These are phyloP conservation scores for Clarias laeviceps DNA, from an alignment of 2,797 vertebrate genomes.

Conservation along the genomic window DNA sequence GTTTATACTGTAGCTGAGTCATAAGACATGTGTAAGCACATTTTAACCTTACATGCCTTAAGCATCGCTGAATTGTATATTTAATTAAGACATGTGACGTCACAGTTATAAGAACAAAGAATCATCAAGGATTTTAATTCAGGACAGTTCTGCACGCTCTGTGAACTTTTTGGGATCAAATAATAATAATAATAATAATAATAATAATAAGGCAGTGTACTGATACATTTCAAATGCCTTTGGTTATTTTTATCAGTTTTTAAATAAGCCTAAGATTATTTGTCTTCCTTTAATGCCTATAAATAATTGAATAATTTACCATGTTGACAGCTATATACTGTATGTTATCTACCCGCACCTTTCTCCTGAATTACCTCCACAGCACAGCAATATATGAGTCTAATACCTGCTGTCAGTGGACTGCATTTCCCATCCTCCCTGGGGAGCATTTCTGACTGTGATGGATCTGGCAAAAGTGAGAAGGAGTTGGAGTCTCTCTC, in stretches of 20 bases:
- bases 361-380: not conserved
- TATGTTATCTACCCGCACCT: not conserved
- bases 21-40: too few species aligned
- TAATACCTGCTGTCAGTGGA: slow-evolving; percentile 26
- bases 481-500: slow-evolving; percentile 47
- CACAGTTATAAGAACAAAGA: too few species aligned
- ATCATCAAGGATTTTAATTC: too few species aligned
- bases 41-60: too few species aligned
- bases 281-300: not conserved
- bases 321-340: not conserved
- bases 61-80: too few species aligned
- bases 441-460: slow-evolving; percentile 25
- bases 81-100: too few species aligned
- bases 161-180: not conserved
- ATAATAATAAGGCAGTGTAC: not conserved
- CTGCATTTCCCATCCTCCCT: slow-evolving; percentile 30
- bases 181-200: not conserved
- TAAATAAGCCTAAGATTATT: too few species aligned
- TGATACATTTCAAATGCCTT: not conserved
- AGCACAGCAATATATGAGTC: slow-evolving; percentile 9
- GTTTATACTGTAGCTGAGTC: too few species aligned
- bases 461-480: slow-evolving; percentile 48
- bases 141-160: too few species aligned
- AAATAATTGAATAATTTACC: not conserved
- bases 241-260: not conserved